Conservation (phyloP, 2,113 vertebrate species). For the Oreochromis niloticus region DNA sequence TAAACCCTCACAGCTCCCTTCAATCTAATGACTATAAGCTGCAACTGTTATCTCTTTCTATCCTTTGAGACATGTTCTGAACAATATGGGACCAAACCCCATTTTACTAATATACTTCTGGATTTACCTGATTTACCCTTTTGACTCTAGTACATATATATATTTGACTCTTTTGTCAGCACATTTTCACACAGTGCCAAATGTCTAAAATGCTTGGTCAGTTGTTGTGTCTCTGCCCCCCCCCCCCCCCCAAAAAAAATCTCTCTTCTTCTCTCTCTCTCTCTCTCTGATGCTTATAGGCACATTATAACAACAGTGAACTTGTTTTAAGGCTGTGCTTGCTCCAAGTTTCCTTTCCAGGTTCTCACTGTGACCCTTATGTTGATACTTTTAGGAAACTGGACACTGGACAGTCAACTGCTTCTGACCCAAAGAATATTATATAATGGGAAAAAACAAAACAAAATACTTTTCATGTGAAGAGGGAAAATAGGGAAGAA, state of each 20-base stretch:
- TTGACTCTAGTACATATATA: neutral
- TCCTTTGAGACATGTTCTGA: slow-evolving; percentile 24
- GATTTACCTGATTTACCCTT: neutral
- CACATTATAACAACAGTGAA: neutral
- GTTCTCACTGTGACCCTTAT: neutral
- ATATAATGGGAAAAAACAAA: neutral
- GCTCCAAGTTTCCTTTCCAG: neutral
- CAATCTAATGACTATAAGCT: slow-evolving; percentile 34
- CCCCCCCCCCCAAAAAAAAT: too few relatives aligned
- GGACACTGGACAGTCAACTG: neutral
- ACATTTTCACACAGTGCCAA: neutral
- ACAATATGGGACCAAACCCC: slow-evolving; percentile 16
- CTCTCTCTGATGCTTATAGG: neutral
- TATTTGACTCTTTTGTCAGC: neutral
- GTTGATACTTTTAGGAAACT: neutral
- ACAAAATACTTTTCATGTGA: neutral
- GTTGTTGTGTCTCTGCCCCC: neutral
- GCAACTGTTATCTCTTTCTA: slow-evolving; percentile 41
- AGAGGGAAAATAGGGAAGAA: neutral
- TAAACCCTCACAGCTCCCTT: slow-evolving; percentile 21
- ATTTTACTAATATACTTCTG: neutral
- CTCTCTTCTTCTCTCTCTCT: too few relatives aligned
- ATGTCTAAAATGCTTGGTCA: neutral
- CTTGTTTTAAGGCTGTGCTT: neutral
- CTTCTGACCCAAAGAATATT: neutral